Conservation (phyloP, 2,888 invertebrate species). For the Drosophila kanekoi region DNA sequence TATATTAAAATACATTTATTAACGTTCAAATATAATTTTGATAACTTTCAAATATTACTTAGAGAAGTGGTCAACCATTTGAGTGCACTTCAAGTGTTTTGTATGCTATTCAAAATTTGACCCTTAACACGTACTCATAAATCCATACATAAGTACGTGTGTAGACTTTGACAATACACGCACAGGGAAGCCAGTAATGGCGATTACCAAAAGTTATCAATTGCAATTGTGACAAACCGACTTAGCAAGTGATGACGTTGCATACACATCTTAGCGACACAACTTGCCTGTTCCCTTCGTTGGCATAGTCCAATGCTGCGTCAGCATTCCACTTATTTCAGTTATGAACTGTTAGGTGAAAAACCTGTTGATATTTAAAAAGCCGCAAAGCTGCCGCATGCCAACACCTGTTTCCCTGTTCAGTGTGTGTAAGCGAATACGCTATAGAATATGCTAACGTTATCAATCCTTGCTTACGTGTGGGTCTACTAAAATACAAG, state of each 20-base stretch:
- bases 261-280: constrained; percentile 20
- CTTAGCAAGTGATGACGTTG: constrained; percentile 49
- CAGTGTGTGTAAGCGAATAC: constrained; percentile 34
- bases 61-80: neutral
- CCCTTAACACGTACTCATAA: constrained; percentile 6
- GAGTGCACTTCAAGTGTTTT: neutral
- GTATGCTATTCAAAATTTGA: constrained; percentile 21
- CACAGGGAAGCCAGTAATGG: constrained; percentile 12
- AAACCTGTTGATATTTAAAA: constrained; percentile 69
- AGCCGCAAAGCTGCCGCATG: constrained; percentile 22
- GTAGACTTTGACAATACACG: neutral
- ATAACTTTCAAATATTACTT: neutral
- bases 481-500: neutral
- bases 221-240: constrained; percentile 22
- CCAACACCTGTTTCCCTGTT: constrained; percentile 37
- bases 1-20: neutral
- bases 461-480: neutral
- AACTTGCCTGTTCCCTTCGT: constrained; percentile 13
- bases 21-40: neutral
- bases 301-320: constrained; percentile 46
- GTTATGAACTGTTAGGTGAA: constrained; percentile 43
- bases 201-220: constrained; percentile 29
- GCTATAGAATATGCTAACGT: constrained; percentile 24
- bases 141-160: neutral
- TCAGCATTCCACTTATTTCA: constrained; percentile 47